Percentiles rank a stretch among this genome's conserved stretches.
Conservation (phyloP, 2,797 vertebrate species). For the Microctenopoma steveboyesi region DNA sequence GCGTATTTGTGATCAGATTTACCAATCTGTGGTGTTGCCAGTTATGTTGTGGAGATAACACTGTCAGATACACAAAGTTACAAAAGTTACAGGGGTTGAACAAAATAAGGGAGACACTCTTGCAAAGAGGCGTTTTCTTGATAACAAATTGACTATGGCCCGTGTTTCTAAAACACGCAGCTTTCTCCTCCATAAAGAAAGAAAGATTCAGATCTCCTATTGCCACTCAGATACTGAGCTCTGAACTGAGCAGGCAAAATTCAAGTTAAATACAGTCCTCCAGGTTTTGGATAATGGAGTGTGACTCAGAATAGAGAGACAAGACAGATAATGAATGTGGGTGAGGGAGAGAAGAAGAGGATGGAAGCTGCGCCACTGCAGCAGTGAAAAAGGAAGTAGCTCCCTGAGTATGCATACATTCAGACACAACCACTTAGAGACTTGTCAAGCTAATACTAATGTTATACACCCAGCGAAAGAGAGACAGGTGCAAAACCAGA, state of each 20-base stretch:
- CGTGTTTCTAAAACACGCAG: background rate
- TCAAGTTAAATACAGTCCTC: slow-evolving; percentile 23
- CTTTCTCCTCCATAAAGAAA: background rate
- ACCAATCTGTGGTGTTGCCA: background rate
- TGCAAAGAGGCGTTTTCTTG: too few relatives aligned
- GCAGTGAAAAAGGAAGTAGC: slow-evolving; percentile 25
- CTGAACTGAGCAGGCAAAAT: slow-evolving; percentile 22
- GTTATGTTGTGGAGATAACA: too few relatives aligned
- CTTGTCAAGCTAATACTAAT: background rate
- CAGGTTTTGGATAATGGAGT: slow-evolving; percentile 29
- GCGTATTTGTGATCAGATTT: slow-evolving; percentile 9
- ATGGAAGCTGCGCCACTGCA: slow-evolving; percentile 8
- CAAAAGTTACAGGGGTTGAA: too few relatives aligned
- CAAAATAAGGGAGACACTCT: too few relatives aligned
- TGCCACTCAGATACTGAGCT: background rate
- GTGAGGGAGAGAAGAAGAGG: background rate
- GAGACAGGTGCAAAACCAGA: background rate
- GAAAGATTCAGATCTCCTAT: background rate
- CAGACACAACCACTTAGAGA: slow-evolving; percentile 12
- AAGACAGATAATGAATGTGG: slow-evolving; percentile 33
- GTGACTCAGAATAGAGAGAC: slow-evolving; percentile 33
- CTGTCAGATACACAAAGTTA: too few relatives aligned
- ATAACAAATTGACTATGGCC: too few relatives aligned
- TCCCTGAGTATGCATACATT: slow-evolving; percentile 31
- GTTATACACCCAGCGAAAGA: background rate